phyloP scores from a whole-genome alignment of 2,113 vertebrate genomes.

The Sprattus sprattus region DNA sequence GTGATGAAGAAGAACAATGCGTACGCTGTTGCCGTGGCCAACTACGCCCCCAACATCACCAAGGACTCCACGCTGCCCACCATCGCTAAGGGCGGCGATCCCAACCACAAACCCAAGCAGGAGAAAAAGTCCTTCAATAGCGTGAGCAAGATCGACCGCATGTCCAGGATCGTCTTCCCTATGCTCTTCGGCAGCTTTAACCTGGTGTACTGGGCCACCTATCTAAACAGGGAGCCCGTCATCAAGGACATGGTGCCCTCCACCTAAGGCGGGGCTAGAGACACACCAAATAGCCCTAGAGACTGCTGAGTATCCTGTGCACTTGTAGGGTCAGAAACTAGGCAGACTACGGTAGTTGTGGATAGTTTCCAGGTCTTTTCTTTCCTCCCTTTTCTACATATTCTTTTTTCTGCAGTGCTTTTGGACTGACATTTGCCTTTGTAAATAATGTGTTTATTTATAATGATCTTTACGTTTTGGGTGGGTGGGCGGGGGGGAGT shows the following conservation, averaged over 20 bases:
- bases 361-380: conserved; percentile 64
- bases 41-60: conserved; percentile 93
- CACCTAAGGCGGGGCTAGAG: conserved; percentile 76
- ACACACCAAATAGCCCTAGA: conserved; percentile 89
- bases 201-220: conserved; percentile 98
- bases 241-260: conserved; percentile 90
- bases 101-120: conserved; percentile 84
- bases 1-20: conserved; percentile 97
- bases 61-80: conserved; percentile 94
- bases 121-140: conserved; percentile 99
- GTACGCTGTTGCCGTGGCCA: conserved; percentile 95
- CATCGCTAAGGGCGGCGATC: conserved; percentile 91
- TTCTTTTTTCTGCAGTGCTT: conserved; percentile 67
- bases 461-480: neutral
- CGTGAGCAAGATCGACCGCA: conserved; percentile 98
- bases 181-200: conserved; percentile 96
- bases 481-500: neutral
- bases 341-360: conserved; percentile 61
- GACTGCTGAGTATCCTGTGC: conserved; percentile 74
- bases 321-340: conserved; percentile 46
- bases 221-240: conserved; percentile 93
- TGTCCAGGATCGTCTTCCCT: conserved; percentile 97
- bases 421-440: conserved; percentile 69
- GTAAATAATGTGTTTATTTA: conserved; percentile 70
- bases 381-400: conserved; percentile 67